Conservation (phyloP, 2,888 invertebrate genomes). For the Trichacis sp. region DNA sequence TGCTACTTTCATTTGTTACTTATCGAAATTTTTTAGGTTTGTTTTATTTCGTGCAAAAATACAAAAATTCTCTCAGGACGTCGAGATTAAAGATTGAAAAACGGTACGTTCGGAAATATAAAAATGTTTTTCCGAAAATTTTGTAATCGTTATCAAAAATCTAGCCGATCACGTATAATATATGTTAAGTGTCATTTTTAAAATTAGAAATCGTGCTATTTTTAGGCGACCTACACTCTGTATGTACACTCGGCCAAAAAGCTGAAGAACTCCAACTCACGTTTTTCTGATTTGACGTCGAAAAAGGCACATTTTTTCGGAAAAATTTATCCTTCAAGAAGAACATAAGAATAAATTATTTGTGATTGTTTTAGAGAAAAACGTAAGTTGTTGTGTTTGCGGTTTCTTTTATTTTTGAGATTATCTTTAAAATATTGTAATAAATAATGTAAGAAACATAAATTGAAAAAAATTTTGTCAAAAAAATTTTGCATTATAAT, state of each 20-base stretch:
- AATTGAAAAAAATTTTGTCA: too few species aligned
- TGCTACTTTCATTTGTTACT: too few species aligned
- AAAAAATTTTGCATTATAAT: too few species aligned
- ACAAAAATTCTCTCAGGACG: not conserved
- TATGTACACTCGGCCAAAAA: conserved; percentile 59
- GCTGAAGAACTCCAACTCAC: conserved; percentile 52
- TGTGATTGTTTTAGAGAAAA: too few species aligned
- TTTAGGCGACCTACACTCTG: conserved; percentile 66
- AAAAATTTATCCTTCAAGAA: too few species aligned
- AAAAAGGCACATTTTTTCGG: not conserved
- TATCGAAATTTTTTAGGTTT: too few species aligned
- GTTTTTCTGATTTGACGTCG: conserved; percentile 20
- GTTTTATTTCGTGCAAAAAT: not conserved
- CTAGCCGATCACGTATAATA: conserved; percentile 35
- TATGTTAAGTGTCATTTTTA: conserved; percentile 52
- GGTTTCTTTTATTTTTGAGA: too few species aligned
- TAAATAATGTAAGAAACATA: too few species aligned
- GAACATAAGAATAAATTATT: too few species aligned
- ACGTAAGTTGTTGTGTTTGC: too few species aligned
- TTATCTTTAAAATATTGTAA: too few species aligned
- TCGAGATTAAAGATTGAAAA: conserved; percentile 2
- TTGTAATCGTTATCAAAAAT: conserved; percentile 50
- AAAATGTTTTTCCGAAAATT: conserved; percentile 52
- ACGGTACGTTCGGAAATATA: conserved; percentile 45
- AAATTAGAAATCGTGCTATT: conserved; percentile 65